Percentiles rank a stretch among this genome's conserved stretches.
Conservation (phyloP, 2,113 vertebrate genomes). For the Baryphthengus martii region DNA sequence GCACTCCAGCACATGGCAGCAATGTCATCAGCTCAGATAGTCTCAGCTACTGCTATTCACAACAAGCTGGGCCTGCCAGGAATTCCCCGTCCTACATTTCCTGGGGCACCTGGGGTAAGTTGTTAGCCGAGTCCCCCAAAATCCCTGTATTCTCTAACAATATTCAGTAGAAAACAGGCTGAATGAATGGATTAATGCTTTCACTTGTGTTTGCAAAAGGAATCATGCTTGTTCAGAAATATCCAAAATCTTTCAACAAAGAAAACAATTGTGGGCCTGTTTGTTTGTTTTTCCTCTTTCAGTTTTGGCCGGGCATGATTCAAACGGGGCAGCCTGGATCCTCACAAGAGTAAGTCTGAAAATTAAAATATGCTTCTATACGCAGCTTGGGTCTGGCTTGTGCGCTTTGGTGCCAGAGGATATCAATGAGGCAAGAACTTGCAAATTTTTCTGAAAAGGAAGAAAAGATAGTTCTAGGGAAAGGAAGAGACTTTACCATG, state of each 20-base stretch:
- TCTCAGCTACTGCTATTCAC: constrained; percentile 98
- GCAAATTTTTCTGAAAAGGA: neutral
- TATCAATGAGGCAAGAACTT: neutral
- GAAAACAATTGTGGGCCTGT: constrained; percentile 26
- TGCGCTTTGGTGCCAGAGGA: neutral
- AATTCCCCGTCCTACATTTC: constrained; percentile 94
- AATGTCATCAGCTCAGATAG: constrained; percentile 99
- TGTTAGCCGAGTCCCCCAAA: neutral
- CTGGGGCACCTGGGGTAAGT: constrained; percentile 96
- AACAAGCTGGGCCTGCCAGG: constrained; percentile 98
- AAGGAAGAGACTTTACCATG: neutral
- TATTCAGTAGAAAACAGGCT: neutral
- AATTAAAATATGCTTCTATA: neutral
- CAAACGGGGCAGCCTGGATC: constrained; percentile 96
- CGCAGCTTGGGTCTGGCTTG: neutral
- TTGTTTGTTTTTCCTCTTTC: constrained; percentile 55
- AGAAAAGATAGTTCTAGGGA: neutral
- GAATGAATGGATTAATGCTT: constrained; percentile 37
- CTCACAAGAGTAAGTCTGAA: constrained; percentile 94
- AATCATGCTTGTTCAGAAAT: constrained; percentile 19
- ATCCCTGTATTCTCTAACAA: constrained; percentile 13
- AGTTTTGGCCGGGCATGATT: constrained; percentile 99
- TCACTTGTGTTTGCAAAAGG: constrained; percentile 7
- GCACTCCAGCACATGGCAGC: constrained; percentile 99
- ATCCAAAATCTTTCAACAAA: neutral